A percentile compares a stretch with the other conserved stretches of the same genome.
Evolutionary conservation across 2,113 vertebrate genomes (phyloP).

Genomic region (Esox niger): DNA sequence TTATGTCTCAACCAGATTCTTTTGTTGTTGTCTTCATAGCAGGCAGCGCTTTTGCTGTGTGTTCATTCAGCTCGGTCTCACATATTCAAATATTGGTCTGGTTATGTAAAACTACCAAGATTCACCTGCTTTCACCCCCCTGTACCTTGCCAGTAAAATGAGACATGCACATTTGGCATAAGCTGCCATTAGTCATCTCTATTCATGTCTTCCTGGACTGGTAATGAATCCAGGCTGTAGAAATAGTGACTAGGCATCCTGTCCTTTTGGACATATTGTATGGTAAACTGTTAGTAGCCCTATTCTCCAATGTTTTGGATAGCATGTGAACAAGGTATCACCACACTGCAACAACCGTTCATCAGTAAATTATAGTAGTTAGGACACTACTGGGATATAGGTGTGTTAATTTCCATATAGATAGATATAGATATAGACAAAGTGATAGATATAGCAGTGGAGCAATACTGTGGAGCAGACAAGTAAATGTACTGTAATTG

Average conservation of each 20-base stretch:
- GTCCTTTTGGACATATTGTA: not conserved
- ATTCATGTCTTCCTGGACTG: not conserved
- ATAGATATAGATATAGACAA: too few relatives aligned
- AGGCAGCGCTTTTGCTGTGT: slow-evolving; percentile 27
- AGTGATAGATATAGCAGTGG: too few relatives aligned
- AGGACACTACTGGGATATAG: too few relatives aligned
- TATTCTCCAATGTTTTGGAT: too few relatives aligned
- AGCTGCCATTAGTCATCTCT: not conserved
- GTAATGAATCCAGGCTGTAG: not conserved
- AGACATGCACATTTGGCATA: not conserved
- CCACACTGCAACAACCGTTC: too few relatives aligned
- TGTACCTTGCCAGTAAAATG: not conserved
- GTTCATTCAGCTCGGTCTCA: slow-evolving; percentile 45
- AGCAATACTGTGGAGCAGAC: not conserved
- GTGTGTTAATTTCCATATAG: too few relatives aligned
- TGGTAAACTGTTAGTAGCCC: too few relatives aligned
- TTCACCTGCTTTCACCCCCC: slow-evolving; percentile 34
- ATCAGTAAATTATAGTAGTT: too few relatives aligned
- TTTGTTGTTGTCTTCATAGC: slow-evolving; percentile 20
- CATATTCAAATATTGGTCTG: slow-evolving; percentile 37
- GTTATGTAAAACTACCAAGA: slow-evolving; percentile 47
- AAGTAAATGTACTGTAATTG: not conserved
- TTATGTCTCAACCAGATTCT: slow-evolving; percentile 22
- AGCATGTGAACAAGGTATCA: too few relatives aligned
- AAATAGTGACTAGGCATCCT: not conserved